These are phyloP conservation scores for Gonioctena quinquepunctata DNA, from an alignment of 1,140 invertebrate genomes.

Conservation along the genomic window DNA sequence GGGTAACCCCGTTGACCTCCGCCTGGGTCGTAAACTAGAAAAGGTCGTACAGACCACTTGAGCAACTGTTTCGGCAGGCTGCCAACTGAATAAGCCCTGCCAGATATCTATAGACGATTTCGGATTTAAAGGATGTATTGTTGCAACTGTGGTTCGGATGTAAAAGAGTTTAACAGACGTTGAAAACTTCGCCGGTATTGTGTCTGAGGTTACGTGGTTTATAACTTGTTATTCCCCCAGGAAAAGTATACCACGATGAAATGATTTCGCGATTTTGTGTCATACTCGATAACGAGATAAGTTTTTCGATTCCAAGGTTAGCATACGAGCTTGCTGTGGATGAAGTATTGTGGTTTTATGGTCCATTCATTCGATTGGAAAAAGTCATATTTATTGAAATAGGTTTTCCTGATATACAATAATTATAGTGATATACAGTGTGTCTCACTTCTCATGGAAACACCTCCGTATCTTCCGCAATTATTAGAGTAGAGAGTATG, in stretches of 20 bases:
- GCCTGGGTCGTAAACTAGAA: constrained; percentile 34
- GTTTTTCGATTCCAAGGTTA: too few species aligned
- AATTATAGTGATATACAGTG: too few species aligned
- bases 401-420: too few species aligned
- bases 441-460: too few species aligned
- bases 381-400: too few species aligned
- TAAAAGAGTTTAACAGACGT: constrained; percentile 26
- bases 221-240: not conserved
- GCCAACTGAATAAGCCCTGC: constrained; percentile 33
- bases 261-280: too few species aligned
- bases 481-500: too few species aligned
- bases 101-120: constrained; percentile 30
- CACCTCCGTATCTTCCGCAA: too few species aligned
- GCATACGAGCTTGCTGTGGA: too few species aligned
- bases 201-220: not conserved
- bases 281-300: too few species aligned
- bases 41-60: constrained; percentile 37
- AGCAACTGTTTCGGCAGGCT: constrained; percentile 38
- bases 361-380: too few species aligned
- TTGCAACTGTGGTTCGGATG: constrained; percentile 16
- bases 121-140: constrained; percentile 18
- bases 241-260: not conserved
- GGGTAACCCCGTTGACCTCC: constrained; percentile 40
- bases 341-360: too few species aligned
- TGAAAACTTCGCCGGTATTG: constrained; percentile 22